Evolutionary conservation across 2,888 invertebrate species (phyloP).

Genomic region (Furcula furcula): DNA sequence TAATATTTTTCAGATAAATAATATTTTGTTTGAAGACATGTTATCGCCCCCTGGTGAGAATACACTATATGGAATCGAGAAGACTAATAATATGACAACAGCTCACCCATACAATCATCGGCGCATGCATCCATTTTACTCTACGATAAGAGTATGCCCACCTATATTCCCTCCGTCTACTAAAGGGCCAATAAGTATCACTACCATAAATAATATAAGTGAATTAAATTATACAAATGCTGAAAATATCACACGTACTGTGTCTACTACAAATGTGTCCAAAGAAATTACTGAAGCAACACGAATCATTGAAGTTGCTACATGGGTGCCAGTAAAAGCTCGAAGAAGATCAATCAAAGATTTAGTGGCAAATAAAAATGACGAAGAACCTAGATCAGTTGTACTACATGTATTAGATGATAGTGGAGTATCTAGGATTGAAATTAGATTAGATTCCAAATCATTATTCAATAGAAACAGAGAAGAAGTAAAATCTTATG

Average conservation of each 20-base stretch:
- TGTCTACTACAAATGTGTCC: not conserved
- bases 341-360: slow-evolving; percentile 37
- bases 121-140: not conserved
- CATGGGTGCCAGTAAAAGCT: slow-evolving; percentile 29
- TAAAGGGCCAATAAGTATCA: not conserved
- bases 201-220: not conserved
- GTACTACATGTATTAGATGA: slow-evolving; percentile 45
- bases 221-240: not conserved
- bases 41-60: slow-evolving; percentile 1
- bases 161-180: not conserved
- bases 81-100: slow-evolving; percentile 3
- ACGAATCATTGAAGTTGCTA: not conserved
- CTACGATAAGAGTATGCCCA: not conserved
- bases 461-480: slow-evolving; percentile 7
- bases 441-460: slow-evolving; percentile 42
- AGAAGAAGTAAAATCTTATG: slow-evolving; percentile 5
- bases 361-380: slow-evolving; percentile 6
- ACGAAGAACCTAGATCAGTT: slow-evolving; percentile 23
- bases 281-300: not conserved
- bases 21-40: slow-evolving; percentile 4
- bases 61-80: slow-evolving; percentile 16
- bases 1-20: slow-evolving; percentile 8
- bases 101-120: not conserved
- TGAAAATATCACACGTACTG: not conserved
- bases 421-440: slow-evolving; percentile 35